These are phyloP conservation scores for Theropithecus gelada DNA, from an alignment of 2,113 vertebrate species.

Conservation along the genomic window DNA sequence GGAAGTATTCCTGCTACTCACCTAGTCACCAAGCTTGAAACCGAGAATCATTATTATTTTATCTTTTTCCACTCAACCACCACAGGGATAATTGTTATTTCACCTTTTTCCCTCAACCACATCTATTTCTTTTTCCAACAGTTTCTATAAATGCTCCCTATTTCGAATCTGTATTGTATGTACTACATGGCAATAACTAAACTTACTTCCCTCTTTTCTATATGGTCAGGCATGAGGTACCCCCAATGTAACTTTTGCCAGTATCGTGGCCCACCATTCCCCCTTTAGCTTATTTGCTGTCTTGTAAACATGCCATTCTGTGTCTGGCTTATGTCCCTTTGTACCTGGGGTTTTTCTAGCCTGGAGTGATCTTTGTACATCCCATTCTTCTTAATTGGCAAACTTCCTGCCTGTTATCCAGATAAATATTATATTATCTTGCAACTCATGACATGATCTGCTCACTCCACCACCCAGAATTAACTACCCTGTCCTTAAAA, in stretches of 20 bases:
- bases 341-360: not conserved
- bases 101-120: not conserved
- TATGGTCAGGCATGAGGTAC: not conserved
- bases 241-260: not conserved
- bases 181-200: not conserved
- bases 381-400: not conserved
- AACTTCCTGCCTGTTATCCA: not conserved
- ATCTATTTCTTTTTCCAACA: not conserved
- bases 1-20: not conserved
- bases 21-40: not conserved
- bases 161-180: not conserved
- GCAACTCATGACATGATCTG: not conserved
- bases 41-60: not conserved
- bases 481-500: not conserved
- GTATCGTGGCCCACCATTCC: not conserved
- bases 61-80: not conserved
- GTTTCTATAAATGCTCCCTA: not conserved
- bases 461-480: not conserved
- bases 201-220: not conserved
- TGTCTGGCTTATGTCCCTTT: not conserved
- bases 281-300: not conserved
- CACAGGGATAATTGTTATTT: not conserved
- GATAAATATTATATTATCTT: not conserved
- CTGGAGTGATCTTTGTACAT: not conserved
- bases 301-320: not conserved